These are phyloP conservation scores for Zoroaster sp. DNA, from an alignment of 53 echinoderm and acorn worm species.

Conservation along the genomic window DNA sequence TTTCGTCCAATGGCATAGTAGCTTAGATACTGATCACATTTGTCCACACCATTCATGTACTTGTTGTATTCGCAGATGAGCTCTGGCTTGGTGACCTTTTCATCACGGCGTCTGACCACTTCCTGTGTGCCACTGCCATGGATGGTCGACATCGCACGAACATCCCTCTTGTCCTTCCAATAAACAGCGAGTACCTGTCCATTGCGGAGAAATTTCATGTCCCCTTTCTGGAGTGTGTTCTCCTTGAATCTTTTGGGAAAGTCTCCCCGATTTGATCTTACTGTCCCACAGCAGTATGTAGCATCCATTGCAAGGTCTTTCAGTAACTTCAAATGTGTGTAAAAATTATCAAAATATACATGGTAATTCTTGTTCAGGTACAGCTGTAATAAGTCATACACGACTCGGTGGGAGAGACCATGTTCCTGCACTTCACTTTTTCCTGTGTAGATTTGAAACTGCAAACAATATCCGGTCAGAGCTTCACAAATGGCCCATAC, in stretches of 20 bases:
- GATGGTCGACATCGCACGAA: not conserved
- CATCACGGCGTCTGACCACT: not conserved
- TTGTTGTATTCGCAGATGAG: conserved; percentile 24
- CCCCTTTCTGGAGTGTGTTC: not conserved
- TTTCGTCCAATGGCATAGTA: conserved; percentile 42
- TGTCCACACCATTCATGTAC: conserved; percentile 37
- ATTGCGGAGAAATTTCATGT: not conserved
- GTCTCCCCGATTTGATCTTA: not conserved
- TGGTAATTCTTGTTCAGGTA: not conserved
- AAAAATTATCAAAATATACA: conserved; percentile 38
- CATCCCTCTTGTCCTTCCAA: conserved; percentile 28
- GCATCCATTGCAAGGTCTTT: conserved; percentile 10
- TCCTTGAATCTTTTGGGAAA: not conserved
- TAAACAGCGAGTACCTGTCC: not conserved
- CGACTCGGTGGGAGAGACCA: not conserved
- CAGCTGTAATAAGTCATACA: not conserved
- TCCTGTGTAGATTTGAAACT: conserved; percentile 41
- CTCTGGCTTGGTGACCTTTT: conserved; percentile 5
- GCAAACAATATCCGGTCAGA: conserved; percentile 21
- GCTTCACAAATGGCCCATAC: conserved; percentile 27
- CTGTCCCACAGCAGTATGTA: conserved; percentile 32
- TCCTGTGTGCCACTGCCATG: not conserved
- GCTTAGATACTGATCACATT: conserved; percentile 20
- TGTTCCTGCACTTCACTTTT: not conserved
- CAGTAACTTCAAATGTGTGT: not conserved